phyloP scores from a whole-genome alignment of 37 sponge, comb jelly and placozoan species.

The Trichoplax adhaerens region DNA sequence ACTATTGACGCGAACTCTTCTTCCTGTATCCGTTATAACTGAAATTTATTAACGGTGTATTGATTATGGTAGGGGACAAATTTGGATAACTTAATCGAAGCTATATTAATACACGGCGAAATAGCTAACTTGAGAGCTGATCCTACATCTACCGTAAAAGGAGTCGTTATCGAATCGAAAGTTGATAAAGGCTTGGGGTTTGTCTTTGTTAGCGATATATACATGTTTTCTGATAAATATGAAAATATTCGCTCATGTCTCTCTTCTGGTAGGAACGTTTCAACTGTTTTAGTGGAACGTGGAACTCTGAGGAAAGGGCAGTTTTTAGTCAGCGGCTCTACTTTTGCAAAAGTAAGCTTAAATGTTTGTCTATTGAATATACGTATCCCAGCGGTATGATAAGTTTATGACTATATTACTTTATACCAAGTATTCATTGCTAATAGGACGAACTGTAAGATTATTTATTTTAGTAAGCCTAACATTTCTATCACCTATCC shows the following conservation, averaged over 20 bases:
- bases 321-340: conserved; percentile 29
- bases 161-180: conserved; percentile 38
- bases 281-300: conserved; percentile 47
- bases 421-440: no score
- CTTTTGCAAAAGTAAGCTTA: conserved; percentile 34
- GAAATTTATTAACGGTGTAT: not conserved
- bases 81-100: conserved; percentile 41
- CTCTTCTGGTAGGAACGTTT: conserved; percentile 19
- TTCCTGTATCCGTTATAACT: no score
- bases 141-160: conserved; percentile 36
- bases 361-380: no score
- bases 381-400: no score
- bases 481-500: no score
- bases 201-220: not conserved
- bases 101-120: conserved; percentile 48
- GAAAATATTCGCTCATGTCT: no score
- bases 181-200: conserved; percentile 44
- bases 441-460: no score
- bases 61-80: conserved; percentile 17
- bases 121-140: conserved; percentile 33
- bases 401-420: no score
- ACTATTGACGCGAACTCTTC: no score
- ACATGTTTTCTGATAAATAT: no score
- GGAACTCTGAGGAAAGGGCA: conserved; percentile 40
- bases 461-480: no score